A percentile compares a stretch with the other conserved stretches of the same genome.
Evolutionary conservation across 2,797 vertebrate genomes (phyloP).

Genomic region (Acanthornis magna): DNA sequence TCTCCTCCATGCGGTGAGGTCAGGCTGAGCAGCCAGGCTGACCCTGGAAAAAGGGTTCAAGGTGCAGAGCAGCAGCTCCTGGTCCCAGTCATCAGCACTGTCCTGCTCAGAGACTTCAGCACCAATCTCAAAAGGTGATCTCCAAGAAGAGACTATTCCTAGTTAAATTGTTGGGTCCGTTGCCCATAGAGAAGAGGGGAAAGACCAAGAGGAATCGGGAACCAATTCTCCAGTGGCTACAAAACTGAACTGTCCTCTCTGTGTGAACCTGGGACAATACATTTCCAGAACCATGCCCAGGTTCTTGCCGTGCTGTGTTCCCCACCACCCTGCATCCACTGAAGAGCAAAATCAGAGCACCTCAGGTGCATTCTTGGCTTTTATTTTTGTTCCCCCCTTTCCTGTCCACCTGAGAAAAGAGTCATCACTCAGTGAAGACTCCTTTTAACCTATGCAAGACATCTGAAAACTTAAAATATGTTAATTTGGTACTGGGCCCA

Average conservation of each 20-base stretch:
- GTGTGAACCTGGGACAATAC: not conserved
- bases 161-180: not conserved
- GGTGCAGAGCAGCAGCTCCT: not conserved
- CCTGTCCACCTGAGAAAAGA: not conserved
- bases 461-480: not conserved
- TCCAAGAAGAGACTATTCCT: not conserved
- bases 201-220: not conserved
- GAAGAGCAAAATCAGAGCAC: not conserved
- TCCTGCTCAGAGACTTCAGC: not conserved
- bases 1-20: not conserved
- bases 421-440: not conserved
- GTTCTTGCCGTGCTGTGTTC: not conserved
- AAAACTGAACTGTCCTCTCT: not conserved
- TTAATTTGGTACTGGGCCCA: not conserved
- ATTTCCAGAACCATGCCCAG: not conserved
- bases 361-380: not conserved
- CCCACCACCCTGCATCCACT: not conserved
- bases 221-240: not conserved
- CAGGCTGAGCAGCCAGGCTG: not conserved
- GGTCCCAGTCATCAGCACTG: not conserved
- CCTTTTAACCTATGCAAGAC: not conserved
- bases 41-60: not conserved
- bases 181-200: not conserved
- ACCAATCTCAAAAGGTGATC: not conserved
- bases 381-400: not conserved